phyloP scores from a whole-genome alignment of 2,113 vertebrate genomes.

The Ahaetulla prasina region DNA sequence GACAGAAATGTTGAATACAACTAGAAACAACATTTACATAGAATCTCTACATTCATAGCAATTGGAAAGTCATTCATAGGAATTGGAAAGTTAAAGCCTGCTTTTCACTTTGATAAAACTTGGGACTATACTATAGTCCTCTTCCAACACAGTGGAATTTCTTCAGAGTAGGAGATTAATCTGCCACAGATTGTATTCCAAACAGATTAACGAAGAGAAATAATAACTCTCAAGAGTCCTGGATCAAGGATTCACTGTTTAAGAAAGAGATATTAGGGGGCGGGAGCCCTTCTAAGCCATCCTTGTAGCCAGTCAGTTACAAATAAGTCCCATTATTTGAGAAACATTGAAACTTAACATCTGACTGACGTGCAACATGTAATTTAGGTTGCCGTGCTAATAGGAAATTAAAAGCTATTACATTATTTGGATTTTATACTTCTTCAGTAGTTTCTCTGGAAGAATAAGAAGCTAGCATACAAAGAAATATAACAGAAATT shows the following conservation, averaged over 20 bases:
- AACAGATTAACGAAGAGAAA: not conserved
- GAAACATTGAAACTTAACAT: not conserved
- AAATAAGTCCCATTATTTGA: not conserved
- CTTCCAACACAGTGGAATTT: not conserved
- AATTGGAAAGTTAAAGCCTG: not conserved
- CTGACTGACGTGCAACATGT: not conserved
- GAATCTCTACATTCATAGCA: not conserved
- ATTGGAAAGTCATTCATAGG: not conserved
- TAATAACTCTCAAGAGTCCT: not conserved
- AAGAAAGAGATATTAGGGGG: not conserved
- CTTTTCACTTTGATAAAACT: not conserved
- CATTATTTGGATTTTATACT: not conserved
- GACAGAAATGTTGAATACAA: conserved; percentile 3
- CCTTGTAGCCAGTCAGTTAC: not conserved
- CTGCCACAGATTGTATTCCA: not conserved
- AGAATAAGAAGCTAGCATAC: not conserved
- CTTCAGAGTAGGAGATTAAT: conserved; percentile 1
- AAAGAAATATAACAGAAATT: not conserved
- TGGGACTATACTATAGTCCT: not conserved
- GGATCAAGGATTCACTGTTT: not conserved
- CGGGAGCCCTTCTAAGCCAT: not conserved
- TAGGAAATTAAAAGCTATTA: not conserved
- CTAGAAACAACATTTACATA: conserved; percentile 9
- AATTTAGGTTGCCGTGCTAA: not conserved
- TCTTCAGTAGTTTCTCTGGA: not conserved